Conservation (phyloP, 2,888 invertebrate genomes). For the Stenotaenia linearis region DNA sequence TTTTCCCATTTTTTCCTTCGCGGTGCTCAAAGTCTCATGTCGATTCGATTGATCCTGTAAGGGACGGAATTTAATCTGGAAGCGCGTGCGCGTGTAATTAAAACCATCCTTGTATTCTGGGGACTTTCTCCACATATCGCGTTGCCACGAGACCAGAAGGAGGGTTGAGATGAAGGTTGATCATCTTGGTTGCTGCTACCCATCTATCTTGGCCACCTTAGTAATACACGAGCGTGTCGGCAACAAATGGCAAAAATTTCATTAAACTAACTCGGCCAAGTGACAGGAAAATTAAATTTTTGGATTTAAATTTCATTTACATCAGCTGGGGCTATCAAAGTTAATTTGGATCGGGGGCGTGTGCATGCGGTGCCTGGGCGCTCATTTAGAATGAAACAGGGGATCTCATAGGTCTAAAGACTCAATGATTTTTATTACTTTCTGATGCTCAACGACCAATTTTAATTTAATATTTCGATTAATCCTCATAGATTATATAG, state of each 20-base stretch:
- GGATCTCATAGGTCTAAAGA: background rate
- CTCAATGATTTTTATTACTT: constrained; percentile 3
- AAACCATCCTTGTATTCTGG: constrained; percentile 13
- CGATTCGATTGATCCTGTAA: background rate
- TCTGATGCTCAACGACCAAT: background rate
- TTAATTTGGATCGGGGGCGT: constrained; percentile 29
- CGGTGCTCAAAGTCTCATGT: background rate
- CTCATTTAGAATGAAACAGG: constrained; percentile 10
- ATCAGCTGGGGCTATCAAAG: constrained; percentile 28
- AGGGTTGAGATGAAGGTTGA: background rate
- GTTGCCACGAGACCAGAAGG: background rate
- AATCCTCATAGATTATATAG: background rate
- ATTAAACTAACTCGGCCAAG: constrained; percentile 32
- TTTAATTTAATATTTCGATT: background rate
- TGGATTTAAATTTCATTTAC: constrained; percentile 33
- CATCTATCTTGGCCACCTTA: constrained; percentile 18
- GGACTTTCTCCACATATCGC: background rate
- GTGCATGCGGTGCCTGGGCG: constrained; percentile 14
- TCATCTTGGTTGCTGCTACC: constrained; percentile 24
- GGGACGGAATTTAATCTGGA: background rate
- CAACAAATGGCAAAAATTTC: constrained; percentile 35
- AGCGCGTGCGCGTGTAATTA: constrained; percentile 20
- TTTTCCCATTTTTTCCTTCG: background rate
- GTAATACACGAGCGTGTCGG: constrained; percentile 22
- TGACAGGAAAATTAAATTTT: constrained; percentile 34